phyloP scores from a whole-genome alignment of 30 jellyfish, hydroid and myxozoan species.

The Euphysa ruthae region DNA sequence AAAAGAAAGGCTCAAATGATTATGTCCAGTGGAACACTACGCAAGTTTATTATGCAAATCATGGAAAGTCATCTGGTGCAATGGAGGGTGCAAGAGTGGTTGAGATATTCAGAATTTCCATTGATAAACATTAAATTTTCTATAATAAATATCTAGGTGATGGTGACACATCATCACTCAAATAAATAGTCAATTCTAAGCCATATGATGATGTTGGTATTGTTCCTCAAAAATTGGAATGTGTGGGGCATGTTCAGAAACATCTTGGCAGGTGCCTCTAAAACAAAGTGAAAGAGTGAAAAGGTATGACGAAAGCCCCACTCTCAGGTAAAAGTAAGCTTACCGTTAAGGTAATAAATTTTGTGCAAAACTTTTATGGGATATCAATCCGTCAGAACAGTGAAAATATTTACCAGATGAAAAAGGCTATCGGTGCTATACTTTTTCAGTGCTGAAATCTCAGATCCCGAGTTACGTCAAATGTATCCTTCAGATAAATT shows the following conservation, averaged over 20 bases:
- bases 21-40: conserved; percentile 14
- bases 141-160: conserved; percentile 3
- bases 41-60: conserved; percentile 18
- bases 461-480: too few relatives aligned
- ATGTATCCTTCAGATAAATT: too few relatives aligned
- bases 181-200: conserved; percentile 6
- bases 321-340: too few relatives aligned
- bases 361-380: too few relatives aligned
- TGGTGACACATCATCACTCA: conserved; percentile 11
- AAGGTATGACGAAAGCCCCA: background rate
- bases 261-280: background rate
- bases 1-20: background rate
- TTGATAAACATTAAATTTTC: conserved; percentile 15
- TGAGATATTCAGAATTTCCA: conserved; percentile 20
- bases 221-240: too few relatives aligned
- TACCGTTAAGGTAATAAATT: too few relatives aligned
- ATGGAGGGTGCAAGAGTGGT: conserved; percentile 39
- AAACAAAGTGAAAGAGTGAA: background rate
- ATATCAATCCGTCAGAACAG: too few relatives aligned
- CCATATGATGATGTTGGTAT: conserved; percentile 25
- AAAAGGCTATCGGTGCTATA: too few relatives aligned
- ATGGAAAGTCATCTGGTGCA: conserved; percentile 31
- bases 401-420: too few relatives aligned
- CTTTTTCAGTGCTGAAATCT: too few relatives aligned
- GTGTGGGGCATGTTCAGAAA: too few relatives aligned